Evolutionary conservation across 1,140 invertebrate genomes (phyloP).

Genomic region (Campoletis sonorensis): DNA sequence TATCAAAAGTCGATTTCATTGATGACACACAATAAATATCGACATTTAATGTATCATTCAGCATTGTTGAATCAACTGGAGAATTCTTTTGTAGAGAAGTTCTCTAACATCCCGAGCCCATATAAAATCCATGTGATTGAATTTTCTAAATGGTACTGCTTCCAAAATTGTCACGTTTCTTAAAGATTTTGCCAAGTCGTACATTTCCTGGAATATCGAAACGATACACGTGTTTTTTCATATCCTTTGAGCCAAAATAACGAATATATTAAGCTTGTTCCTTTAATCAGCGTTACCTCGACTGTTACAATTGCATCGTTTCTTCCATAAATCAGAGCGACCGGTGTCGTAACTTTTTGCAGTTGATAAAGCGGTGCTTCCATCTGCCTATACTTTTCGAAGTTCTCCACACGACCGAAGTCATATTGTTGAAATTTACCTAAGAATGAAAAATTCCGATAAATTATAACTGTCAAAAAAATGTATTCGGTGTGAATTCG

Average conservation of each 20-base stretch:
- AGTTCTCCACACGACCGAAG: constrained; percentile 5
- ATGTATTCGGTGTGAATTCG: too few species aligned
- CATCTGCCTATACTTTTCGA: neutral
- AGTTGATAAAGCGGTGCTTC: neutral
- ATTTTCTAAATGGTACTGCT: constrained; percentile 53
- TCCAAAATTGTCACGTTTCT: neutral
- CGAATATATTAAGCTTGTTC: neutral
- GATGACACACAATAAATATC: neutral
- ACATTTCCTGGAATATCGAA: constrained; percentile 16
- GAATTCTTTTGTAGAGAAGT: constrained; percentile 32
- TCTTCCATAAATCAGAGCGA: constrained; percentile 32
- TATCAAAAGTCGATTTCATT: too few species aligned
- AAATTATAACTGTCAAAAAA: too few species aligned
- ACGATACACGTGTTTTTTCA: neutral
- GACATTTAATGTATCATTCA: neutral
- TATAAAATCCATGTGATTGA: constrained; percentile 65
- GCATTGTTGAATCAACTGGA: neutral
- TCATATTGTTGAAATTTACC: constrained; percentile 31
- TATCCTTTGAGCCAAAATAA: neutral
- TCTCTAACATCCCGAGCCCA: constrained; percentile 26
- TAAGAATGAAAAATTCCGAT: neutral
- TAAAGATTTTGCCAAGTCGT: constrained; percentile 3
- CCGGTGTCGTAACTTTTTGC: neutral
- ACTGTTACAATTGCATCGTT: constrained; percentile 55
- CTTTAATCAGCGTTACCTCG: constrained; percentile 10